phyloP scores from a whole-genome alignment of 1,140 invertebrate species.

The Phymastichus coffea region DNA sequence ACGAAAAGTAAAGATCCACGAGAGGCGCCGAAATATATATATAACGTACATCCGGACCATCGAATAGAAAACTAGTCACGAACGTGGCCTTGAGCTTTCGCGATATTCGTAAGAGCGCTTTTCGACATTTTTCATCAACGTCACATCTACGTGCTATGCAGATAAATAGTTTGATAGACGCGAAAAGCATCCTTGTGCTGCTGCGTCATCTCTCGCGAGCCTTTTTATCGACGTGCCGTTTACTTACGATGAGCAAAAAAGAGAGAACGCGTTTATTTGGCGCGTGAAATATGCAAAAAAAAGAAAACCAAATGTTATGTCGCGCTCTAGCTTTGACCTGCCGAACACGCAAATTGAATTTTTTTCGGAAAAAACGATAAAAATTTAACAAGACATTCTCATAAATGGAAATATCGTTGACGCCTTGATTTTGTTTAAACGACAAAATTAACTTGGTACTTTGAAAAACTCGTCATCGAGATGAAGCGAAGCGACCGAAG shows the following conservation, averaged over 20 bases:
- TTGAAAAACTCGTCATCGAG: too few relatives aligned
- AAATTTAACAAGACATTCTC: too few relatives aligned
- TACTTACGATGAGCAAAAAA: not conserved
- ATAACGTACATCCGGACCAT: not conserved
- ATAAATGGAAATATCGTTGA: too few relatives aligned
- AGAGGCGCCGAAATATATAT: too few relatives aligned
- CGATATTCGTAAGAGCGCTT: not conserved
- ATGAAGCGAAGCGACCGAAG: too few relatives aligned
- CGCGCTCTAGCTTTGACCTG: too few relatives aligned
- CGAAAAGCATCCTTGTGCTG: not conserved
- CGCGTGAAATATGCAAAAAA: not conserved
- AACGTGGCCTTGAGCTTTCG: slow-evolving; percentile 13
- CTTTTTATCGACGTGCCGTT: slow-evolving; percentile 6
- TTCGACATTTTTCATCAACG: not conserved
- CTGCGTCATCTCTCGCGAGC: not conserved
- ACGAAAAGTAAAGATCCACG: too few relatives aligned
- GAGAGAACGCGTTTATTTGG: not conserved
- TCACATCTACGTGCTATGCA: not conserved
- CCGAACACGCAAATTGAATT: too few relatives aligned
- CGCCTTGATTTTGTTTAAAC: too few relatives aligned
- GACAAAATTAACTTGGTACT: too few relatives aligned
- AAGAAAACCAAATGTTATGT: too few relatives aligned
- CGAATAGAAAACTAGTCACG: slow-evolving; percentile 9
- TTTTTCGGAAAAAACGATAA: too few relatives aligned
- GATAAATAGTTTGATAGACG: slow-evolving; percentile 11